Evolutionary conservation across 2,113 vertebrate species (phyloP).

Genomic region (Peucedramus taeniatus): DNA sequence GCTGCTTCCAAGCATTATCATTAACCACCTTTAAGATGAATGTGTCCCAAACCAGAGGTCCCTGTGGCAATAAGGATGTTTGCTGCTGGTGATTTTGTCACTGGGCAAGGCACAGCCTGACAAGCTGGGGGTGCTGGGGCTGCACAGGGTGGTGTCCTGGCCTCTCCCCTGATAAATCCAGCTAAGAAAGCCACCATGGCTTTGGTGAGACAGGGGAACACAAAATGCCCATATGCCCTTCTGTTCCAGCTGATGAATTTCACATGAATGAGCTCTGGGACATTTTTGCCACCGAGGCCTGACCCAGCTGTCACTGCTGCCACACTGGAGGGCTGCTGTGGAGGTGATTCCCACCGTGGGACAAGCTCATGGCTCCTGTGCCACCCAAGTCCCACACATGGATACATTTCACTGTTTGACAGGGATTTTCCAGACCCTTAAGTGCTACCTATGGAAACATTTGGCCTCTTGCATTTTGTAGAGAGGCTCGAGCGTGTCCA

Average conservation of each 20-base stretch:
- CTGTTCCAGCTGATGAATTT: background rate
- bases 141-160: background rate
- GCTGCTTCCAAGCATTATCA: background rate
- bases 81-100: background rate
- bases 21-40: background rate
- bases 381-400: background rate
- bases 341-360: background rate
- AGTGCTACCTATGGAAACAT: background rate
- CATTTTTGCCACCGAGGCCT: background rate
- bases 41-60: background rate
- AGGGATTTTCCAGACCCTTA: background rate
- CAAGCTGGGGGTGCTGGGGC: background rate
- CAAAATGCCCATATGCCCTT: background rate
- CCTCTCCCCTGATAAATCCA: background rate
- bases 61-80: accelerated
- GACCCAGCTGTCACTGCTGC: background rate
- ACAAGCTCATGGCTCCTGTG: background rate
- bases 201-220: background rate
- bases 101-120: background rate
- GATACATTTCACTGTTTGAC: background rate
- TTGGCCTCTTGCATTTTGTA: background rate
- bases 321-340: accelerated
- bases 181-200: background rate
- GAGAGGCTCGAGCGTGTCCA: accelerated
- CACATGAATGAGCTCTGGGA: background rate